Conservation (phyloP, 2,888 invertebrate species). For the Cephus pulcher region DNA sequence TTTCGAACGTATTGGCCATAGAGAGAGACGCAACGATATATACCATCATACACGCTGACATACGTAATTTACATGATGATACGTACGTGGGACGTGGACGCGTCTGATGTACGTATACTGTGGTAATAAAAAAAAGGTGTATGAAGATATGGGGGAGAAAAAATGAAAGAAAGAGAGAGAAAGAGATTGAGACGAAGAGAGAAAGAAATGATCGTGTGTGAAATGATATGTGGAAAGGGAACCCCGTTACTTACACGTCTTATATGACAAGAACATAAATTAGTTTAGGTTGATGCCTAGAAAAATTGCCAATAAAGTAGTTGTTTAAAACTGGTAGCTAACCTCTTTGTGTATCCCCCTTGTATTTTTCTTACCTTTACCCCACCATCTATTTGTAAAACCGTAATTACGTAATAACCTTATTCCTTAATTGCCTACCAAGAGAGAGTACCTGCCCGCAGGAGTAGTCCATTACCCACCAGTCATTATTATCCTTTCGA, state of each 20-base stretch:
- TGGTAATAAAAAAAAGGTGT: constrained; percentile 23
- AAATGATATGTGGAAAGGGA: constrained; percentile 8
- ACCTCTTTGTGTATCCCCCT: constrained; percentile 65
- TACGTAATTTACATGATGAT: no score
- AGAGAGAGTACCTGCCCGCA: constrained; percentile 9
- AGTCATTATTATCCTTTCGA: no score
- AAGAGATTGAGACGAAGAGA: background rate
- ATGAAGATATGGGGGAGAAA: constrained; percentile 26
- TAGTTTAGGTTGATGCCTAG: constrained; percentile 66
- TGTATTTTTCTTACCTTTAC: constrained; percentile 30
- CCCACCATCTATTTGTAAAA: constrained; percentile 35
- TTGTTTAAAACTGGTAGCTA: constrained; percentile 66
- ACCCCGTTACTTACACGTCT: constrained; percentile 42
- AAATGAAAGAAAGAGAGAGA: constrained; percentile 22
- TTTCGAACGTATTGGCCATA: no score
- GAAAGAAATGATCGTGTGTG: background rate
- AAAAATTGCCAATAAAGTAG: constrained; percentile 67
- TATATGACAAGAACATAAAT: constrained; percentile 58
- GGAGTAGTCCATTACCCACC: no score
- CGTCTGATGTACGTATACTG: constrained; percentile 29
- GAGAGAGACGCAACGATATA: no score
- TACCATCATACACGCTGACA: no score
- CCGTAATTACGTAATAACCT: constrained; percentile 48
- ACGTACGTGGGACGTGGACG: constrained; percentile 7
- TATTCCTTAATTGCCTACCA: constrained; percentile 8